Evolutionary conservation across 1,140 invertebrate genomes (phyloP).

Genomic region (Trachymyrmex septentrionalis): DNA sequence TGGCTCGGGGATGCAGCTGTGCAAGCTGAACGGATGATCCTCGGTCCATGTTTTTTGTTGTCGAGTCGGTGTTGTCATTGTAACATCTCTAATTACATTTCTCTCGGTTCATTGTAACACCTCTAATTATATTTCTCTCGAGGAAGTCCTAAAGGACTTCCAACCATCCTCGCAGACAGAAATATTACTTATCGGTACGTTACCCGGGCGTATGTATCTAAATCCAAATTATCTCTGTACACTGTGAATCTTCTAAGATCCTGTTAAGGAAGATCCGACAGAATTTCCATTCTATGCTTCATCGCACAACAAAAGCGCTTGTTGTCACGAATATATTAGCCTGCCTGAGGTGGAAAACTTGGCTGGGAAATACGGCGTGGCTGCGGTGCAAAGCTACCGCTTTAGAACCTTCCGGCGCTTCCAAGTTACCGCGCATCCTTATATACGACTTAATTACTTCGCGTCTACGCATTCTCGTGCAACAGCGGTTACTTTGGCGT

Average conservation of each 20-base stretch:
- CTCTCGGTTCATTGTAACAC: not conserved
- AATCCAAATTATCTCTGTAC: not conserved
- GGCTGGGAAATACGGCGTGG: not conserved
- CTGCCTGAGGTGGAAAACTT: conserved; percentile 54
- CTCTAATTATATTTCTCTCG: conserved; percentile 14
- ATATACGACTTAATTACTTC: conserved; percentile 70
- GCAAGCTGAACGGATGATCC: conserved; percentile 20
- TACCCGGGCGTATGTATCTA: not conserved
- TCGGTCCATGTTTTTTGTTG: conserved; percentile 20
- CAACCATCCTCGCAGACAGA: not conserved
- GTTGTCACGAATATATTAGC: conserved; percentile 62
- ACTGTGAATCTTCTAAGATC: conserved; percentile 33
- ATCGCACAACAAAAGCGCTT: conserved; percentile 56
- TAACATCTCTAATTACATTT: conserved; percentile 13
- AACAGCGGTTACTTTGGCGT: conserved; percentile 19
- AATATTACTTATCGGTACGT: conserved; percentile 29
- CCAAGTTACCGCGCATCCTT: conserved; percentile 59
- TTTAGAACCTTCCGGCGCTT: conserved; percentile 43
- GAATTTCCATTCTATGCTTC: conserved; percentile 54
- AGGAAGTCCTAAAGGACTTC: not conserved
- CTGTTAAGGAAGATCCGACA: conserved; percentile 59
- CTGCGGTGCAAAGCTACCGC: conserved; percentile 12
- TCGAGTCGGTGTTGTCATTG: conserved; percentile 4
- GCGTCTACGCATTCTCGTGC: conserved; percentile 34
- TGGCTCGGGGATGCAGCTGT: conserved; percentile 22